Conservation (phyloP, 2,888 invertebrate species). For the Leptothorax acervorum region DNA sequence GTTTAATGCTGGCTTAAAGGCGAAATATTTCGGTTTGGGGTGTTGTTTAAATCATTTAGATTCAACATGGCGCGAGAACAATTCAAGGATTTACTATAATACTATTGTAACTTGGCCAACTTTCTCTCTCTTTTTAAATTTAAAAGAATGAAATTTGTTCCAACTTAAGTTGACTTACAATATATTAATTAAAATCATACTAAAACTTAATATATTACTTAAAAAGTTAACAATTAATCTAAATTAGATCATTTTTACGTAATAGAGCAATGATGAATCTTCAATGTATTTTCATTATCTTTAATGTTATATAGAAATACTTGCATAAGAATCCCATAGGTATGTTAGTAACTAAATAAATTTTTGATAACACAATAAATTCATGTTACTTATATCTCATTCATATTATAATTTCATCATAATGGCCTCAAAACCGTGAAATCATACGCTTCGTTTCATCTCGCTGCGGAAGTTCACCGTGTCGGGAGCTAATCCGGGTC, state of each 20-base stretch:
- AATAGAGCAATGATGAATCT: neutral
- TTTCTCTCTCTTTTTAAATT: neutral
- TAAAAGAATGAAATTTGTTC: neutral
- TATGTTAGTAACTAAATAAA: neutral
- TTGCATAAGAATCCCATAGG: neutral
- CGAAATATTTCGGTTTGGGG: neutral
- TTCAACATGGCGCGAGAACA: neutral
- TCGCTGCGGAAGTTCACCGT: slow-evolving; percentile 28
- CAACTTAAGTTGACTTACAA: neutral
- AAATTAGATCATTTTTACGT: neutral
- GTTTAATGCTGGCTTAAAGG: slow-evolving; percentile 25
- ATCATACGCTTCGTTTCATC: slow-evolving; percentile 21
- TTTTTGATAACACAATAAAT: neutral
- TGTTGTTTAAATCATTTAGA: slow-evolving; percentile 26
- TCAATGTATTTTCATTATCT: neutral
- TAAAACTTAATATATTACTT: neutral
- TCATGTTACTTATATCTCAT: neutral
- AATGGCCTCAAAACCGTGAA: neutral
- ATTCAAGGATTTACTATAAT: neutral
- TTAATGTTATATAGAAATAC: neutral
- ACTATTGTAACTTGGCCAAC: neutral
- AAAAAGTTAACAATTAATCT: neutral
- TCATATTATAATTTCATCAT: slow-evolving; percentile 20
- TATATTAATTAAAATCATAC: neutral
- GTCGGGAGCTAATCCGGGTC: slow-evolving; percentile 79